Conservation (phyloP, 1,140 invertebrate species). For the Oncopodura yosiiana region DNA sequence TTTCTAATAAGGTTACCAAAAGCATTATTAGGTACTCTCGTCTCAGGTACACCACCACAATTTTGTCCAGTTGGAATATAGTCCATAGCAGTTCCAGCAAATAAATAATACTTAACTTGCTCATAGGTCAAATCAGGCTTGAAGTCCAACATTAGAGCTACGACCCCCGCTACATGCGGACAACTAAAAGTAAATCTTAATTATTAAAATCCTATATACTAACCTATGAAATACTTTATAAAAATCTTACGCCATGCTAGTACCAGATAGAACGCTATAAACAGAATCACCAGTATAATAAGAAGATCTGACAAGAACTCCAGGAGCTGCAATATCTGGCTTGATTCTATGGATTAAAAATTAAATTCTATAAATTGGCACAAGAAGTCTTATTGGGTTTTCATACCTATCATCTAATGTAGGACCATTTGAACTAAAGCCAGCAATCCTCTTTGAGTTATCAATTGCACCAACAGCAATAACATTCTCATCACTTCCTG, state of each 20-base stretch:
- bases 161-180: conserved; percentile 15
- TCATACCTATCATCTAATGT: neutral
- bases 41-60: conserved; percentile 1
- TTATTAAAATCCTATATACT: neutral
- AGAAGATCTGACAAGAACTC: conserved; percentile 8
- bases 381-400: too few relatives aligned
- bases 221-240: too few relatives aligned
- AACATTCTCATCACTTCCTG: neutral
- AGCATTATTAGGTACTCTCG: conserved; percentile 3
- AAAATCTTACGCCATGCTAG: conserved; percentile 15
- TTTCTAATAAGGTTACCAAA: too few relatives aligned
- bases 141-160: neutral
- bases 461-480: conserved; percentile 14
- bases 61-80: neutral
- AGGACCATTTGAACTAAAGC: conserved; percentile 5
- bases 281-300: neutral
- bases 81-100: neutral
- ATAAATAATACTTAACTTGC: neutral
- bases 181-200: too few relatives aligned
- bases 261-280: conserved; percentile 22
- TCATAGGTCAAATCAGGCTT: conserved; percentile 1
- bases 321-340: conserved; percentile 21
- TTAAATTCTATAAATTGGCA: too few relatives aligned
- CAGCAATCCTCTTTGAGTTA: neutral
- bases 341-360: too few relatives aligned